Conservation (phyloP, 1,140 invertebrate species). For the Drosophila pectinifera region DNA sequence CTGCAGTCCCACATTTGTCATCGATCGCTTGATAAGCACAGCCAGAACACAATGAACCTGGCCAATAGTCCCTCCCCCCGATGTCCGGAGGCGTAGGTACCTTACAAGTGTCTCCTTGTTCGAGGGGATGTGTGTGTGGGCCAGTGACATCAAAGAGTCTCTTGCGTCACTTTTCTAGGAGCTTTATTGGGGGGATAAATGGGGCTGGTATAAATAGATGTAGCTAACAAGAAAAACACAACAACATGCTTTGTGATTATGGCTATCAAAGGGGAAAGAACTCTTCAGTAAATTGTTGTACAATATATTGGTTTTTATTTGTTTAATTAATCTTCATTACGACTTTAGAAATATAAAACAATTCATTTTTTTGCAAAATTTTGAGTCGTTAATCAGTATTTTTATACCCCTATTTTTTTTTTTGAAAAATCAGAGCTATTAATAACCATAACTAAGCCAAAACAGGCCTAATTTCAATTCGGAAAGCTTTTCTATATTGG, state of each 20-base stretch:
- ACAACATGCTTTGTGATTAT: constrained; percentile 2
- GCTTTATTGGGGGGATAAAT: constrained; percentile 22
- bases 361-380: no score
- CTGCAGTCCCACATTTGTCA: constrained; percentile 55
- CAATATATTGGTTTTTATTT: background rate
- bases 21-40: constrained; percentile 62
- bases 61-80: background rate
- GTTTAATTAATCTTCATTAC: no score
- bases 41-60: constrained; percentile 43
- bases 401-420: no score
- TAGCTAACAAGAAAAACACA: constrained; percentile 1
- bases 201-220: constrained; percentile 5
- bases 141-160: constrained; percentile 30
- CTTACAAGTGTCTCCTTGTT: constrained; percentile 13
- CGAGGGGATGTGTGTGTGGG: background rate
- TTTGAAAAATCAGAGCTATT: no score
- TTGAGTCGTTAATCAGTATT: no score
- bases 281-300: background rate
- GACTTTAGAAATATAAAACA: no score
- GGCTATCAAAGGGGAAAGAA: background rate
- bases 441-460: no score
- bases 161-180: constrained; percentile 42
- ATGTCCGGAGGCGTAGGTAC: constrained; percentile 10
- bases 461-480: no score
- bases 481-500: no score